A percentile compares a stretch with the other conserved stretches of the same genome.
phyloP scores from a whole-genome alignment of 2,888 invertebrate species.

The Melanophora roralis region DNA sequence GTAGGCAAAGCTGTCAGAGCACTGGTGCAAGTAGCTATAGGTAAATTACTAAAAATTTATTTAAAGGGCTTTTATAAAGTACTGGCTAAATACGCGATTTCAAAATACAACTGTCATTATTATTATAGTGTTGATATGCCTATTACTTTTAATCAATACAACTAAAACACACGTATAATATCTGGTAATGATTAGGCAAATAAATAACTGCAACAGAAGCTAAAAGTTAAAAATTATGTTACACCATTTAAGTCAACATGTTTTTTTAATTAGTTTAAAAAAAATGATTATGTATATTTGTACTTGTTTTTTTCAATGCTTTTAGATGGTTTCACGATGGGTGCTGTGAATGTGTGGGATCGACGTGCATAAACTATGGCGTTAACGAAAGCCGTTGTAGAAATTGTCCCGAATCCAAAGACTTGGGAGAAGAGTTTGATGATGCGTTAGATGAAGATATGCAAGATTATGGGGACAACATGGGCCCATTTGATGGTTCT shows the following conservation, averaged over 20 bases:
- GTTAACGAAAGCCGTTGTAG: constrained; percentile 89
- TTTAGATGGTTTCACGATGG: constrained; percentile 92
- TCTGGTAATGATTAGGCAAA: too few species aligned
- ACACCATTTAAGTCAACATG: too few species aligned
- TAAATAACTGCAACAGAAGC: too few species aligned
- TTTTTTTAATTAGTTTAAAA: too few species aligned
- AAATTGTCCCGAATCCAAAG: constrained; percentile 82
- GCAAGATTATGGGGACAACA: constrained; percentile 81
- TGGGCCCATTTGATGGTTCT: constrained; percentile 77
- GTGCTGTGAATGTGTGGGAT: constrained; percentile 95
- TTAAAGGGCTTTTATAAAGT: too few species aligned
- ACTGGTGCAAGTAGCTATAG: constrained; percentile 77
- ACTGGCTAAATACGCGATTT: too few species aligned
- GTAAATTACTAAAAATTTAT: constrained; percentile 62
- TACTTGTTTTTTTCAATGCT: constrained; percentile 3
- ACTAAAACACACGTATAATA: too few species aligned
- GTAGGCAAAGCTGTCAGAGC: constrained; percentile 84
- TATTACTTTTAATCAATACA: too few species aligned
- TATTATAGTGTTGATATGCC: too few species aligned
- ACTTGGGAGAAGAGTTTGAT: constrained; percentile 78
- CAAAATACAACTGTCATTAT: too few species aligned
- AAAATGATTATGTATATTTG: too few species aligned
- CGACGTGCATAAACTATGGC: constrained; percentile 92
- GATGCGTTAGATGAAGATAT: constrained; percentile 74
- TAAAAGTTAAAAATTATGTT: too few species aligned